A percentile compares a stretch with the other conserved stretches of the same genome.
These are phyloP conservation scores for Lepidurus arcticus DNA, from an alignment of 1,140 invertebrate genomes.

Conservation along the genomic window DNA sequence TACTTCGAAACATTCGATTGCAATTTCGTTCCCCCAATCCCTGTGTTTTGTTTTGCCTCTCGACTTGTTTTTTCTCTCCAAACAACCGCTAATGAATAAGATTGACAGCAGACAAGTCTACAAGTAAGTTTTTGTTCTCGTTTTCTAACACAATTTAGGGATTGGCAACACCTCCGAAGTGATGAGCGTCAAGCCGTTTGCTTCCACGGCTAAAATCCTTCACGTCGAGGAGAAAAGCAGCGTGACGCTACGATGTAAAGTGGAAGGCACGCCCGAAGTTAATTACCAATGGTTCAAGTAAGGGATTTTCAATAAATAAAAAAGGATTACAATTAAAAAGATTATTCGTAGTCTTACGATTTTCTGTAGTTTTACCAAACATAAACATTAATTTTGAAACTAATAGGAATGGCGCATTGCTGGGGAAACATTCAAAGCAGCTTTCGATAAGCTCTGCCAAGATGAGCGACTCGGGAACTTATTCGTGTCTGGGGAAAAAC, in stretches of 20 bases:
- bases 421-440: slow-evolving; percentile 22
- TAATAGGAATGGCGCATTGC: background rate
- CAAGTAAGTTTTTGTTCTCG: background rate
- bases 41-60: background rate
- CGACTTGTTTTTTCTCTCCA: background rate
- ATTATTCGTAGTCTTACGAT: too few species aligned
- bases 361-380: background rate
- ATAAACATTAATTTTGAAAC: slow-evolving; percentile 11
- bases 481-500: slow-evolving; percentile 27
- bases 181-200: background rate
- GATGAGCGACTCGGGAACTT: slow-evolving; percentile 7
- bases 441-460: background rate
- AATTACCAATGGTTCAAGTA: slow-evolving; percentile 34
- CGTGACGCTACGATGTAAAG: slow-evolving; percentile 26
- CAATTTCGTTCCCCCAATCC: background rate
- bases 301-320: too few species aligned
- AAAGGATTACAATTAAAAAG: too few species aligned
- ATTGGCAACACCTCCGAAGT: background rate
- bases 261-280: slow-evolving; percentile 28
- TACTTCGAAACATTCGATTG: too few species aligned
- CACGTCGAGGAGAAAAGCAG: background rate
- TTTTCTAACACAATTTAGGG: background rate
- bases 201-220: background rate
- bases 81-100: background rate
- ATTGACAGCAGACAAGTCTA: background rate